Conservation (phyloP, 2,888 invertebrate genomes). For the Protodeltote pygarga region DNA sequence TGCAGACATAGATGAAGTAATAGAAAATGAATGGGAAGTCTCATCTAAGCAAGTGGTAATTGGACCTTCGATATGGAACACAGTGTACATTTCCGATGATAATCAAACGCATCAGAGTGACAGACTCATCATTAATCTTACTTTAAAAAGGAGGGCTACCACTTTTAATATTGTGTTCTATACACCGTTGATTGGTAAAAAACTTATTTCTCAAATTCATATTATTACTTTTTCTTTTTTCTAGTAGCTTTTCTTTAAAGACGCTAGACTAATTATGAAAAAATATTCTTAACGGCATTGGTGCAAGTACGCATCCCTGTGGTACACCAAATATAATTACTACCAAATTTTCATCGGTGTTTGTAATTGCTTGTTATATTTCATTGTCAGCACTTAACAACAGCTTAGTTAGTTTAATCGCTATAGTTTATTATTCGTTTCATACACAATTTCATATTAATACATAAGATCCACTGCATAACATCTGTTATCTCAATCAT, state of each 20-base stretch:
- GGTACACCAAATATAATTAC: not conserved
- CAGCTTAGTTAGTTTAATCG: no score
- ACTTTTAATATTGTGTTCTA: constrained; percentile 75
- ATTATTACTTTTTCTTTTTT: not conserved
- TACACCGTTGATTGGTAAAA: constrained; percentile 75
- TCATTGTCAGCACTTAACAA: no score
- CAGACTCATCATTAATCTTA: constrained; percentile 59
- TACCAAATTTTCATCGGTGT: no score
- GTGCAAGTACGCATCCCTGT: constrained; percentile 5
- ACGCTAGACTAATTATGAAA: not conserved
- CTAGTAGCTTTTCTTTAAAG: constrained; percentile 22
- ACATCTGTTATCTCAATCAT: no score
- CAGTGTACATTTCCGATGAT: constrained; percentile 46
- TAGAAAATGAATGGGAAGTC: constrained; percentile 67
- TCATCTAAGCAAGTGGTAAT: constrained; percentile 47
- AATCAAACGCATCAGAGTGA: constrained; percentile 67
- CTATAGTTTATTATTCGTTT: no score
- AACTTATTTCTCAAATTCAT: not conserved
- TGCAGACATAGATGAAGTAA: constrained; percentile 59
- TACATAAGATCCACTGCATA: no score
- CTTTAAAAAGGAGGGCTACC: constrained; percentile 63
- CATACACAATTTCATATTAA: no score
- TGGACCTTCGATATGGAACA: constrained; percentile 54
- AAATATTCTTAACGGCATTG: not conserved
- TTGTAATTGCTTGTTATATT: no score